Conservation (phyloP, 2,797 vertebrate genomes). For the Halcyon leucocephala region DNA sequence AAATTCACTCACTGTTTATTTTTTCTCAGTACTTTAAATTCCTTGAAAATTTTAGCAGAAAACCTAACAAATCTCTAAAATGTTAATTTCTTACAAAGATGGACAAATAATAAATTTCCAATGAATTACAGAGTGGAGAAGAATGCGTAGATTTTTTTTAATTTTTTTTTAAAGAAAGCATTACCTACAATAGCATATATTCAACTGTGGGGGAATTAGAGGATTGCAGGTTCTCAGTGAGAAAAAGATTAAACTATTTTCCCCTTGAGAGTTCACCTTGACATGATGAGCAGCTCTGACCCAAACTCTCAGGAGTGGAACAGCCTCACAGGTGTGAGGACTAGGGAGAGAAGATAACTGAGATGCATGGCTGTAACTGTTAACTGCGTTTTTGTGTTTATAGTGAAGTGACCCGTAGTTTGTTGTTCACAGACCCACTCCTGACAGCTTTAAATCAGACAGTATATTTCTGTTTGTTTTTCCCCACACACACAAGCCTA, state of each 20-base stretch:
- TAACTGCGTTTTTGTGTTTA: neutral
- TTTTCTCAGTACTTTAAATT: neutral
- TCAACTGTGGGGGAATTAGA: neutral
- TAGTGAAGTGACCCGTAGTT: neutral
- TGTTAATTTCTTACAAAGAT: neutral
- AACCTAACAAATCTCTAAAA: neutral
- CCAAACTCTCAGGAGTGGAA: neutral
- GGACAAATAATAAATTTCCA: neutral
- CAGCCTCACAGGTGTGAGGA: neutral
- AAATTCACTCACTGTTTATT: neutral
- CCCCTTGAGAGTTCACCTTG: neutral
- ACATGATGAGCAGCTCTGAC: neutral
- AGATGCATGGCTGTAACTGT: neutral
- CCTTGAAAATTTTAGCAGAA: neutral
- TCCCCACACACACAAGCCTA: neutral
- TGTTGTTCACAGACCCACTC: neutral
- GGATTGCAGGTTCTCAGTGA: neutral
- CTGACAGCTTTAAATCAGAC: neutral
- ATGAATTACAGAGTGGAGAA: neutral
- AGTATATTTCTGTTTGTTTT: neutral
- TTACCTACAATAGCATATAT: neutral
- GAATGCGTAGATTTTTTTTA: neutral
- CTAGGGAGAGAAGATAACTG: neutral
- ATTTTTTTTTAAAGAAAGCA: neutral
- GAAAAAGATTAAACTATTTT: neutral